Base-by-base conservation (phyloP, 2,888 invertebrate species). In the Drosophila mettleri region DNA sequence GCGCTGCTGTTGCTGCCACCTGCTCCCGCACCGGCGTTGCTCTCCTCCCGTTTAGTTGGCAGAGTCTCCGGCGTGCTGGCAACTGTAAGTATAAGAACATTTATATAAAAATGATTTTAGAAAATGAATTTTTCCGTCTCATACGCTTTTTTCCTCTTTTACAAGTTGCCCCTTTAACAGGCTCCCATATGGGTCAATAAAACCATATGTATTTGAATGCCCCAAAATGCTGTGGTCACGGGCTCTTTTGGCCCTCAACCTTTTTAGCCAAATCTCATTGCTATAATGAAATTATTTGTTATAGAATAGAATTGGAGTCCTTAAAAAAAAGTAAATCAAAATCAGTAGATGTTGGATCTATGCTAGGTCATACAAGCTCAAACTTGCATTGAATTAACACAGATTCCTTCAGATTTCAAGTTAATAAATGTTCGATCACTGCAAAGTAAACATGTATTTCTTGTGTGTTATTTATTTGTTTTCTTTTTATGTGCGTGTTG, bases 21-120 rank as follows among this genome's bases (percentile, higher is more conserved):
- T 22, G 58, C 61, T 33, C 53, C 68, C 49, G 69, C 33, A 46
- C 72, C 65, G 68, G 71, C 76, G 62, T 71, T 82, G 68, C 74
- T 92, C 90, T 94, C 95, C 91, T 95, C 95, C 90, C 93, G 94
- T 80, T 94, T 90, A 33, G 64, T 70, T 91, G 93, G 91, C 79
- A 93, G 92, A 91, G 94, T 93, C 92, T 96, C 96, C 83, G 96
- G 96, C 80, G 96, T 96, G 93, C 96, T 96, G 93, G 96, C 96
- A 94, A 96, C 96, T 96, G 95, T 63, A 95, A 95, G 91, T 91
- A 91, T 63, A 58, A 24, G n/a, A 49, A n/a, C 68, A 10, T 10
- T 70, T 34, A 71, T 27, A 84, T 71, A 54, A 52, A 70, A 61
- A 60, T 29, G 31, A 31, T 22, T 43, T 77, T 67, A 70, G 66